phyloP scores from a whole-genome alignment of 2,113 vertebrate genomes.

The Mormoops blainvillei region DNA sequence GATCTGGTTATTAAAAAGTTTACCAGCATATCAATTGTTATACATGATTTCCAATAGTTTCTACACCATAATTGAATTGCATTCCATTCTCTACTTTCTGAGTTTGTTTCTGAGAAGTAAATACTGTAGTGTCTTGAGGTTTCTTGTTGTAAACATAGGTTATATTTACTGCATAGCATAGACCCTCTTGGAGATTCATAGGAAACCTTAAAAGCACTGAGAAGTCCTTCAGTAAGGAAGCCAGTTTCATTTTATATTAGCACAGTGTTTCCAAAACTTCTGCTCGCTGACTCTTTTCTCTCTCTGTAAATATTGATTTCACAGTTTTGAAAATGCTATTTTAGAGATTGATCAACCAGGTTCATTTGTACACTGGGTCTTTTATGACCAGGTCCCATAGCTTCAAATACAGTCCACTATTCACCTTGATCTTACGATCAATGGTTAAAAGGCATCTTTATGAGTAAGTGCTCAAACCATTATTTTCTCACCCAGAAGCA shows the following conservation, averaged over 20 bases:
- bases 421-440: not conserved
- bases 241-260: not conserved
- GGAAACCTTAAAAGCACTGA: not conserved
- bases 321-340: not conserved
- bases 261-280: not conserved
- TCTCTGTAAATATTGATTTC: not conserved
- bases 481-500: not conserved
- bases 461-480: not conserved
- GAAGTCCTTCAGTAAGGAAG: not conserved
- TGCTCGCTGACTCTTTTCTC: not conserved
- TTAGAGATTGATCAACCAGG: not conserved
- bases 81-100: not conserved
- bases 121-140: not conserved
- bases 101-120: not conserved
- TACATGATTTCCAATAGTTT: not conserved
- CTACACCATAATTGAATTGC: not conserved
- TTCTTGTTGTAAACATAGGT: not conserved
- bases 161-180: not conserved
- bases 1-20: not conserved
- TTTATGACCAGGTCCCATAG: not conserved
- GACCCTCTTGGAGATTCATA: not conserved
- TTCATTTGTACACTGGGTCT: not conserved
- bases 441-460: not conserved
- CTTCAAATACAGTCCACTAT: not conserved
- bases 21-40: not conserved